These are phyloP conservation scores for Manis pentadactyla DNA, from an alignment of 2,797 vertebrate genomes.

Conservation along the genomic window DNA sequence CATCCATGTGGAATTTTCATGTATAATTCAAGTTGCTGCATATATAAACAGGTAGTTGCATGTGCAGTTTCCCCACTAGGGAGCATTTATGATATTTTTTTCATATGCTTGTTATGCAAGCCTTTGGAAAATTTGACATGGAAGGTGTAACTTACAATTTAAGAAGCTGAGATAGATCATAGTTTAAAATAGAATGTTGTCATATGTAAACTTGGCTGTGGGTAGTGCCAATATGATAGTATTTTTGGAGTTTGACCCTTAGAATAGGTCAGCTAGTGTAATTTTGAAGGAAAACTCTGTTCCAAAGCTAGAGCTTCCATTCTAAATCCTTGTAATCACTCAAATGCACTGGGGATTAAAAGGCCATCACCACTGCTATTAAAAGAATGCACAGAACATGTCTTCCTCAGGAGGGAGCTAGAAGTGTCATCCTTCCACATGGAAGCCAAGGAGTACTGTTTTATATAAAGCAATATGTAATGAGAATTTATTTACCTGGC, in stretches of 20 bases:
- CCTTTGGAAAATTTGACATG: conserved; percentile 79
- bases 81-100: conserved; percentile 79
- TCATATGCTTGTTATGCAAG: conserved; percentile 78
- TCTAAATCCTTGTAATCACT: conserved; percentile 36
- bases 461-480: conserved; percentile 46
- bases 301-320: background rate
- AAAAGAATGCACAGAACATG: conserved; percentile 23
- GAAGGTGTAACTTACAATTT: conserved; percentile 80
- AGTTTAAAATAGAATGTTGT: conserved; percentile 78
- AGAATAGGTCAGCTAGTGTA: conserved; percentile 69
- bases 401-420: conserved; percentile 44
- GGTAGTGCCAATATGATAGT: conserved; percentile 56
- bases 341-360: conserved; percentile 23
- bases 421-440: background rate
- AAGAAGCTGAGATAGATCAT: conserved; percentile 64
- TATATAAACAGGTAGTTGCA: conserved; percentile 84
- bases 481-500: conserved; percentile 49
- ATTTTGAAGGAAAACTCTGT: conserved; percentile 42
- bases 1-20: conserved; percentile 82
- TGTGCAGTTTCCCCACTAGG: conserved; percentile 72
- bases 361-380: conserved; percentile 14
- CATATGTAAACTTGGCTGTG: conserved; percentile 66
- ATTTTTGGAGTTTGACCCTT: conserved; percentile 67
- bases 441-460: conserved; percentile 27
- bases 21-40: conserved; percentile 84